Evolutionary conservation across 1,140 invertebrate species (phyloP), one percentile per base, ranked within the genome.

Genomic region (Proctacanthus coquilletti): DNA sequence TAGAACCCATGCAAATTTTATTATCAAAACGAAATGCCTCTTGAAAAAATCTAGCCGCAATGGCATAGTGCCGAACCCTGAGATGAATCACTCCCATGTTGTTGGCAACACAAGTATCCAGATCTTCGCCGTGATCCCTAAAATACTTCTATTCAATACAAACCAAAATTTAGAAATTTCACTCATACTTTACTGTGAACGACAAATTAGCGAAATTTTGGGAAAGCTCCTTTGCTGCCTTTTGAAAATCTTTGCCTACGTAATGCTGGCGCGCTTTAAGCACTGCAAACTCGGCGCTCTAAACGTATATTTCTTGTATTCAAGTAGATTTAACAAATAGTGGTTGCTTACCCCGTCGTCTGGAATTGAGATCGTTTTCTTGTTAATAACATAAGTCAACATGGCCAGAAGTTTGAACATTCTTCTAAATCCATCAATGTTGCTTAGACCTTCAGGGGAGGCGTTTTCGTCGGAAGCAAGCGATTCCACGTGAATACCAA

Each of bases 11-110:
- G 29, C 73, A 46, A 25, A 68, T 64, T 56, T 64, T 72, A 43
- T 79, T 72, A 57, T 89, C 87, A 58, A 87, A 82, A 43, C 76
- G 71, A 5, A 92, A 55, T 29, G 89, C 85, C 62, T 81, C 76
- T 50, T 83, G 75, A 48, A 92, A 77, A 63, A 89, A 88, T 50
- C 82, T 81, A 25, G 74, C 74, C 1, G 85, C 85, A 21, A 93
- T 69, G 53, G 84, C 79, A 42, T 84, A 84, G 62, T 92, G 91
- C 5, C 80, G 77, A 49, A 91, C 72, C 18, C 83, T 77, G 50
- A 88, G 74, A 65, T 93, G 80, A 42, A 92, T 74, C 41, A 87
- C 80, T 21, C 80, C 89, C 47, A 92, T 72, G 54, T 95, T 93
- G 54, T 94, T 95, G 52, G 85, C 83, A 45, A 84, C 80, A 47